Evolutionary conservation across 2,888 invertebrate genomes (phyloP).

Genomic region (Caenorhabditis sulstoni): DNA sequence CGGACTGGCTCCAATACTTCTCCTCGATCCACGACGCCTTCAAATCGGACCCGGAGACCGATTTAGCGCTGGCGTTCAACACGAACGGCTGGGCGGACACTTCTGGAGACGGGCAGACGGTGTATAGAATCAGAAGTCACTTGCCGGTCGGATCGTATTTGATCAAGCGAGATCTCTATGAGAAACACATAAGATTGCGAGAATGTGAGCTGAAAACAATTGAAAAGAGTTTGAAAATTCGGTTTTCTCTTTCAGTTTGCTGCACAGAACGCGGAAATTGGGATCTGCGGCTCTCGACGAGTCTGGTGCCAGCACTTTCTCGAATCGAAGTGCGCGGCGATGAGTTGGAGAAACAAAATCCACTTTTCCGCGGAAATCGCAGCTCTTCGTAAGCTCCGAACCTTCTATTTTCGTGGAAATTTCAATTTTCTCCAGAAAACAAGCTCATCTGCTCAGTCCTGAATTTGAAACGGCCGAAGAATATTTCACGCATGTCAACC

Average conservation of each 20-base stretch:
- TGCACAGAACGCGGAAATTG: slow-evolving; percentile 52
- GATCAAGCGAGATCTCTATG: slow-evolving; percentile 58
- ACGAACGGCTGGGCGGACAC: slow-evolving; percentile 65
- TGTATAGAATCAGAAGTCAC: slow-evolving; percentile 63
- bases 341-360: slow-evolving; percentile 40
- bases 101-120: slow-evolving; percentile 46
- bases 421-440: slow-evolving; percentile 16
- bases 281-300: slow-evolving; percentile 41
- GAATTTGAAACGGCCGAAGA: slow-evolving; percentile 24
- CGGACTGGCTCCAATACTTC: slow-evolving; percentile 66
- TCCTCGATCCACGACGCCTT: slow-evolving; percentile 56
- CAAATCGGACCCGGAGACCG: slow-evolving; percentile 45
- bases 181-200: slow-evolving; percentile 49
- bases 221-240: neutral
- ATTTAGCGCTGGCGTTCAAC: slow-evolving; percentile 66
- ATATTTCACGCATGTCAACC: slow-evolving; percentile 17
- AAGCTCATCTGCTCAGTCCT: slow-evolving; percentile 23
- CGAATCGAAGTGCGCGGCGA: slow-evolving; percentile 31
- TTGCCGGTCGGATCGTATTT: slow-evolving; percentile 65
- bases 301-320: slow-evolving; percentile 44
- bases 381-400: slow-evolving; percentile 4
- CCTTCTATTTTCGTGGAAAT: neutral
- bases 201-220: slow-evolving; percentile 54
- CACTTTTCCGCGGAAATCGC: slow-evolving; percentile 26
- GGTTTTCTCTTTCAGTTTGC: slow-evolving; percentile 46